These are phyloP conservation scores for Platypus cylindrus DNA, from an alignment of 2,888 invertebrate genomes.

Conservation along the genomic window DNA sequence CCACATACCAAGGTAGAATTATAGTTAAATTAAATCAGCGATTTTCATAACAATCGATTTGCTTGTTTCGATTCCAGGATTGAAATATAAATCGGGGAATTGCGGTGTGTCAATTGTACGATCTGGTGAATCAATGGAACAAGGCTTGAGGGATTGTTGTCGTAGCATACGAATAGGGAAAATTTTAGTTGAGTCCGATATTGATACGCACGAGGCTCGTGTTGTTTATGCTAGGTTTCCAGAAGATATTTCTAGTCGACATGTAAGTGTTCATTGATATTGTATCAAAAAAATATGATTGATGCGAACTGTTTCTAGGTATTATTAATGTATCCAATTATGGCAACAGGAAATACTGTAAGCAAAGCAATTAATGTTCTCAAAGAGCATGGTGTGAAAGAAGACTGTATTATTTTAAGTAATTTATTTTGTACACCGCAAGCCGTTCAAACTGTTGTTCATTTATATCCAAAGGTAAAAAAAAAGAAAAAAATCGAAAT, in stretches of 20 bases:
- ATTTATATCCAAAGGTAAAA: constrained; percentile 63
- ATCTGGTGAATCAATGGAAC: constrained; percentile 49
- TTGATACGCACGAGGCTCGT: constrained; percentile 89
- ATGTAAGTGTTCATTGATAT: constrained; percentile 28
- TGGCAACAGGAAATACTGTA: constrained; percentile 97
- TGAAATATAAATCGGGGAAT: constrained; percentile 93
- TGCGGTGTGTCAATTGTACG: constrained; percentile 62
- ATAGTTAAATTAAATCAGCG: not conserved
- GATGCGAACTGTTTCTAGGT: constrained; percentile 38
- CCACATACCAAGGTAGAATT: constrained; percentile 63
- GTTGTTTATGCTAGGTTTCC: constrained; percentile 98
- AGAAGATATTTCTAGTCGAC: constrained; percentile 79
- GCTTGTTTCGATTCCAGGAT: too few relatives aligned
- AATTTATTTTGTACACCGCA: constrained; percentile 94
- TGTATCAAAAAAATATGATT: not conserved
- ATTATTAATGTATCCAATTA: constrained; percentile 95
- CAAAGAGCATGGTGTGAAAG: constrained; percentile 85
- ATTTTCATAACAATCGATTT: not conserved
- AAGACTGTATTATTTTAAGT: constrained; percentile 90
- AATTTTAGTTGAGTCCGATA: constrained; percentile 92
- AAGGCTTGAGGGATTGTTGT: constrained; percentile 87
- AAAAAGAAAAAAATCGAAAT: too few relatives aligned
- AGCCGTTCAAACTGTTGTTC: constrained; percentile 71
- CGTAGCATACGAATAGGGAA: constrained; percentile 97
- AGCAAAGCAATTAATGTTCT: constrained; percentile 85